Evolutionary conservation across 1,140 invertebrate genomes (phyloP).

Genomic region (Zaprionus inermis): DNA sequence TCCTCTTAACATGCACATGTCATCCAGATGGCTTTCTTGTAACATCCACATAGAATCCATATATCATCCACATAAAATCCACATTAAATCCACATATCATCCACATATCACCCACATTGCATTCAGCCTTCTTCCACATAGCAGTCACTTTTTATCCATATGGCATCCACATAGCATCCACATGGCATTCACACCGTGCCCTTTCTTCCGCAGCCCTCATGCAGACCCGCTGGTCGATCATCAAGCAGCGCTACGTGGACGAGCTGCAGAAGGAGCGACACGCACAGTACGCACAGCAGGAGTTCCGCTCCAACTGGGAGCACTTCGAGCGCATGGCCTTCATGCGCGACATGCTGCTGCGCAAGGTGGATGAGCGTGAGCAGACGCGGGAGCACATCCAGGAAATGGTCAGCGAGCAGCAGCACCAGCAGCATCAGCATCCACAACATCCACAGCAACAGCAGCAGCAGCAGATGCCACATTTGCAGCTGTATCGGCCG

Average conservation of each 20-base stretch:
- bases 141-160: not conserved
- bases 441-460: conserved; percentile 41
- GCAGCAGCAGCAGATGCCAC: conserved; percentile 20
- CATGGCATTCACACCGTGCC: not conserved
- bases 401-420: conserved; percentile 79
- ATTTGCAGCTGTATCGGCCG: conserved; percentile 49
- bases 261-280: conserved; percentile 80
- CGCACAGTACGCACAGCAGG: conserved; percentile 64
- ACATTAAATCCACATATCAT: not conserved
- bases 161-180: not conserved
- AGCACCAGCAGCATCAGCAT: conserved; percentile 68
- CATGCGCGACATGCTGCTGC: conserved; percentile 73
- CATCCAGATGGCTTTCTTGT: no score
- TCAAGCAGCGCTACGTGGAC: conserved; percentile 80
- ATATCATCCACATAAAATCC: not conserved
- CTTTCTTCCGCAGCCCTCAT: conserved; percentile 56
- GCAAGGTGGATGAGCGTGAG: conserved; percentile 77
- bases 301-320: conserved; percentile 77
- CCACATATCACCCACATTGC: not conserved
- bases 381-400: conserved; percentile 80
- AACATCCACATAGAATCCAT: not conserved
- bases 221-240: conserved; percentile 80
- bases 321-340: conserved; percentile 82
- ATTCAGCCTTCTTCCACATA: no score
- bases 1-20: not conserved